Percentiles rank a stretch among this genome's conserved stretches.
phyloP scores from a whole-genome alignment of 2,113 vertebrate genomes.

The Fulmarus glacialis region DNA sequence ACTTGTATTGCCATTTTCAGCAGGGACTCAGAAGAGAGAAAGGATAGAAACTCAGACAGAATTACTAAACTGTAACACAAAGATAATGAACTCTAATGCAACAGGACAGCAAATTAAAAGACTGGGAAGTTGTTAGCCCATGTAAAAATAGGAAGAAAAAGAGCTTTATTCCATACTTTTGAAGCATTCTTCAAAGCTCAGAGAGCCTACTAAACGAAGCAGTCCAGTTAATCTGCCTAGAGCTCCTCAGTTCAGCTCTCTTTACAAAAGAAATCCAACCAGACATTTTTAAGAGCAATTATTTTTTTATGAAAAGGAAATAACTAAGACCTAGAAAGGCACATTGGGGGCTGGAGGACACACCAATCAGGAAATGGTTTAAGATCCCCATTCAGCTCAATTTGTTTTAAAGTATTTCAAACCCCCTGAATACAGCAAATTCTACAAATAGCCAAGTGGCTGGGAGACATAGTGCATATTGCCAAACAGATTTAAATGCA shows the following conservation, averaged over 20 bases:
- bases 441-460: conserved; percentile 30
- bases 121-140: conserved; percentile 55
- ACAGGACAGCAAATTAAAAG: conserved; percentile 71
- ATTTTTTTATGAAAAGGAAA: conserved; percentile 69
- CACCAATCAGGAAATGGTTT: conserved; percentile 65
- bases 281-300: conserved; percentile 73
- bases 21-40: conserved; percentile 56
- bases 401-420: conserved; percentile 65
- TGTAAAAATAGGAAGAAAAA: conserved; percentile 65
- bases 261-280: conserved; percentile 64
- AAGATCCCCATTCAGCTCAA: conserved; percentile 47
- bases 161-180: conserved; percentile 67
- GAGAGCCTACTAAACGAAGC: conserved; percentile 55
- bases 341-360: conserved; percentile 49
- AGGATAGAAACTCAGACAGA: conserved; percentile 68
- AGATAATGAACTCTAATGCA: conserved; percentile 72
- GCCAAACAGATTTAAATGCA: conserved; percentile 60
- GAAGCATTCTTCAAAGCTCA: conserved; percentile 67
- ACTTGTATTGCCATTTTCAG: conserved; percentile 70
- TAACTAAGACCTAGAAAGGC: conserved; percentile 55
- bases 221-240: conserved; percentile 65
- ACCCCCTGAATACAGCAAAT: conserved; percentile 21
- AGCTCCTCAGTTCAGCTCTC: conserved; percentile 39
- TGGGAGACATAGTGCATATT: not conserved
- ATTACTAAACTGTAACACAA: conserved; percentile 72